Evolutionary conservation across 2,797 vertebrate species (phyloP).

Genomic region (Neosilurus mollespiculum): DNA sequence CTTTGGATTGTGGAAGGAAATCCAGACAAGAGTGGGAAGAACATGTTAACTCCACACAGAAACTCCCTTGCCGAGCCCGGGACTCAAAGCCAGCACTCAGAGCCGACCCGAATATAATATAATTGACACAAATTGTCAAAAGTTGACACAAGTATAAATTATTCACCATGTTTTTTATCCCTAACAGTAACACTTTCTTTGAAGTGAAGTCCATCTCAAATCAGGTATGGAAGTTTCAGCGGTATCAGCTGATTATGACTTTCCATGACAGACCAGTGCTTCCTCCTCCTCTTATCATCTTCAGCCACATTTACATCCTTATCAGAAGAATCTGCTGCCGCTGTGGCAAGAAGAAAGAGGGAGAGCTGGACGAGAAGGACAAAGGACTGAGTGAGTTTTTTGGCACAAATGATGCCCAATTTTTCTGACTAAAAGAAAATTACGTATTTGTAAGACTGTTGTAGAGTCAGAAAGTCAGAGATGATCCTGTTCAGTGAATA

Average conservation of each 20-base stretch:
- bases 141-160: neutral
- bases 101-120: neutral
- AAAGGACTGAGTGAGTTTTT: constrained; percentile 86
- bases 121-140: neutral
- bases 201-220: constrained; percentile 99
- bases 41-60: no score
- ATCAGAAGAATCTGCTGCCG: constrained; percentile 79
- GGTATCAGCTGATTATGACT: constrained; percentile 98
- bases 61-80: no score
- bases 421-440: neutral
- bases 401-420: neutral
- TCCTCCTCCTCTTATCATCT: constrained; percentile 95
- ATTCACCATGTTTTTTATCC: neutral
- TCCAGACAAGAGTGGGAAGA: no score
- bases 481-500: neutral
- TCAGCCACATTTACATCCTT: constrained; percentile 93
- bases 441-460: neutral
- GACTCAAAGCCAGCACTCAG: no score
- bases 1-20: no score
- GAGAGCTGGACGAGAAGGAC: constrained; percentile 91
- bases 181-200: constrained; percentile 94
- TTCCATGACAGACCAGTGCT: constrained; percentile 96
- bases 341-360: constrained; percentile 78
- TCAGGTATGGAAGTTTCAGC: constrained; percentile 99
- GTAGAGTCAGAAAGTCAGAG: neutral